Conservation (phyloP, 1,140 invertebrate genomes). For the Bombus haemorrhoidalis region DNA sequence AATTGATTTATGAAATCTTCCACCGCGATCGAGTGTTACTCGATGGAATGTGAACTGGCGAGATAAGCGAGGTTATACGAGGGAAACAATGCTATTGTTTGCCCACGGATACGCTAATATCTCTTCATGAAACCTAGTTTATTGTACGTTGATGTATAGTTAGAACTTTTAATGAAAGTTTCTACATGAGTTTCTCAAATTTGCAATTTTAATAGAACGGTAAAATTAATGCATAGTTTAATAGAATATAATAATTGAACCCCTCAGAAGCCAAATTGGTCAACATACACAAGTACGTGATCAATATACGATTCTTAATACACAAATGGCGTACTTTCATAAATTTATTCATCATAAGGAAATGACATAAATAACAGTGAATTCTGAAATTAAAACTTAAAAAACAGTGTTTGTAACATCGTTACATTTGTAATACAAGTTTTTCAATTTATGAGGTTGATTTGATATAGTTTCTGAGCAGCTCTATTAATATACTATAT, state of each 20-base stretch:
- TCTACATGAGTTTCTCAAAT: neutral
- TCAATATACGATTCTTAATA: no score
- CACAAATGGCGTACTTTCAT: no score
- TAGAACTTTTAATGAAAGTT: neutral
- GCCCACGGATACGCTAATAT: neutral
- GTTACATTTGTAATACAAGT: no score
- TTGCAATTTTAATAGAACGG: neutral
- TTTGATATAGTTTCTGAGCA: no score
- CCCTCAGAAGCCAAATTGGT: neutral
- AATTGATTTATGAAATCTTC: constrained; percentile 43
- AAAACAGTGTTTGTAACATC: no score
- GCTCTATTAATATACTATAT: no score
- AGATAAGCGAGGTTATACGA: constrained; percentile 9
- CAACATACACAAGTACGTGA: neutral
- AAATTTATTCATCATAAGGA: no score
- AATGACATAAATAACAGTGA: no score
- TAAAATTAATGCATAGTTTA: neutral
- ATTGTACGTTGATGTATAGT: neutral
- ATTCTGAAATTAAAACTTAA: no score
- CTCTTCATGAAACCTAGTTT: neutral
- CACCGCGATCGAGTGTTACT: neutral
- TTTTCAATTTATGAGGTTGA: no score
- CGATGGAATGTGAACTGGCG: constrained; percentile 1
- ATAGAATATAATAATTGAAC: neutral
- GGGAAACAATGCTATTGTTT: neutral